Conservation (phyloP, 2,113 vertebrate genomes). For the Thalassarche chlororhynchos region DNA sequence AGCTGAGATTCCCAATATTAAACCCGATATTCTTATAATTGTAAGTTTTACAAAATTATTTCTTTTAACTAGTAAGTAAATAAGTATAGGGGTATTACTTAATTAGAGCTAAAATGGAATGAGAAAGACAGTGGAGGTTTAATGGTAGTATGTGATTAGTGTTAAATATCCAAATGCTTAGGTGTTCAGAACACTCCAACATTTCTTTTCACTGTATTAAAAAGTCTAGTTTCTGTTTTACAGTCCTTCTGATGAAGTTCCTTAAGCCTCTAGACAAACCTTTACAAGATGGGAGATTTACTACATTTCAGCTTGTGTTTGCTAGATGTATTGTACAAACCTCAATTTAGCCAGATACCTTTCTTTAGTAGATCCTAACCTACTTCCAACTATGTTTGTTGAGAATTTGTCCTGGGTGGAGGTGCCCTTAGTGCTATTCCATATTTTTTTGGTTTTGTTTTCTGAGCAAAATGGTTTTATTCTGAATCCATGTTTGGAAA, state of each 20-base stretch:
- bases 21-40: constrained; percentile 97
- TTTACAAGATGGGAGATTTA: neutral
- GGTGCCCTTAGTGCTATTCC: neutral
- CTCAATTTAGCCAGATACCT: neutral
- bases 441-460: neutral
- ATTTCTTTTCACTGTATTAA: neutral
- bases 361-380: neutral
- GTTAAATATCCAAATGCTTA: neutral
- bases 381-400: neutral
- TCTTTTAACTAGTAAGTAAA: neutral
- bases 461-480: neutral
- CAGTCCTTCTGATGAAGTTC: neutral
- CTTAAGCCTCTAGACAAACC: neutral
- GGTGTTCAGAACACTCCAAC: neutral
- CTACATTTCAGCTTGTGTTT: neutral
- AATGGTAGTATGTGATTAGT: neutral
- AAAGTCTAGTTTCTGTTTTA: neutral
- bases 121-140: neutral
- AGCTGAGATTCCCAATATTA: constrained; percentile 97
- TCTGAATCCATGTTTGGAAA: neutral
- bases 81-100: neutral
- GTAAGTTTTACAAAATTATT: constrained; percentile 72
- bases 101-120: neutral
- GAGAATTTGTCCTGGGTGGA: neutral
- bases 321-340: neutral